phyloP scores from a whole-genome alignment of 2,113 vertebrate species.

The Panthera leo region DNA sequence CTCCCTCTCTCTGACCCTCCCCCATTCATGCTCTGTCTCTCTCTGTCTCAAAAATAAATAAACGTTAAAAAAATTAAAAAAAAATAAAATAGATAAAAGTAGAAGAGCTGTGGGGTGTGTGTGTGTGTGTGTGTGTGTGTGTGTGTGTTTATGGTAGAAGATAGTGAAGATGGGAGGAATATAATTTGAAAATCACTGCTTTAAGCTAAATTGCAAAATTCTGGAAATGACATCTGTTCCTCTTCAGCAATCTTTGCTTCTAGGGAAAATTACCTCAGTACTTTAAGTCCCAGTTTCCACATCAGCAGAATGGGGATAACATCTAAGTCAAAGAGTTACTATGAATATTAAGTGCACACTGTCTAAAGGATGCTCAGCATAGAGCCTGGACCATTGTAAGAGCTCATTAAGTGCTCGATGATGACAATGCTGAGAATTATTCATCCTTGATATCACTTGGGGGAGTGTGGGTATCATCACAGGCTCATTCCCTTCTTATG shows the following conservation, averaged over 20 bases:
- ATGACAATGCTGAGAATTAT: neutral
- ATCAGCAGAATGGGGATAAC: neutral
- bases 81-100: neutral
- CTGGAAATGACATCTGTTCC: constrained; percentile 30
- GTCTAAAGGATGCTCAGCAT: neutral
- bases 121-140: neutral
- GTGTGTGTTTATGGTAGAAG: neutral
- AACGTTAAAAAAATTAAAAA: too few species aligned
- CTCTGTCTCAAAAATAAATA: too few species aligned
- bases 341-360: too few species aligned
- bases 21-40: too few species aligned
- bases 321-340: neutral
- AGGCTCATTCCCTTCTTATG: neutral
- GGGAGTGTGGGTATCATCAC: neutral
- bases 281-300: neutral
- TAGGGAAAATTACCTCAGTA: neutral
- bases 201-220: constrained; percentile 50
- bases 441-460: neutral
- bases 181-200: constrained; percentile 55
- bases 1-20: too few species aligned
- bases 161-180: neutral
- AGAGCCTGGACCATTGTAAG: neutral
- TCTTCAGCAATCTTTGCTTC: constrained; percentile 36
- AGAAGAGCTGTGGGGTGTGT: neutral
- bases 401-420: neutral